A percentile compares a stretch with the other conserved stretches of the same genome.
Conservation (phyloP, 2,797 vertebrate genomes). For the Bovichtus diacanthus region DNA sequence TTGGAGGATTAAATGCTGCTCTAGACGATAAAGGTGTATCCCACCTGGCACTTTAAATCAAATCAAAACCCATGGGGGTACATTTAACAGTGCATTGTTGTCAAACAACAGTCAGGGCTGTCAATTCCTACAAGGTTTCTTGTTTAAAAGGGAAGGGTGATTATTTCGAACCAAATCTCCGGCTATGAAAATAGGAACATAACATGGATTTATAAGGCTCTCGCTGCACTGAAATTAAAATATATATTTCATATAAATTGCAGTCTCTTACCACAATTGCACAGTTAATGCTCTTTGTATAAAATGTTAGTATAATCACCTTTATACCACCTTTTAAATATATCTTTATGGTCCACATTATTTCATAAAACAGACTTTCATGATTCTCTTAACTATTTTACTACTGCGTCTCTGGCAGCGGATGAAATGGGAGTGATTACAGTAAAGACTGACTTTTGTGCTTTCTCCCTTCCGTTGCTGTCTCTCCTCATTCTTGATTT, state of each 20-base stretch:
- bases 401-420: constrained; percentile 52
- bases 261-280: constrained; percentile 24
- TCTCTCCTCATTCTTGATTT: constrained; percentile 52
- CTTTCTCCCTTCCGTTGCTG: constrained; percentile 46
- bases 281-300: constrained; percentile 25
- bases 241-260: constrained; percentile 27
- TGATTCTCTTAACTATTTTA: constrained; percentile 55
- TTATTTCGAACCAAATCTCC: constrained; percentile 21
- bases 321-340: constrained; percentile 21
- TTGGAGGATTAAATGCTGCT: constrained; percentile 52
- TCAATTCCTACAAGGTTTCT: constrained; percentile 30
- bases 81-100: constrained; percentile 42
- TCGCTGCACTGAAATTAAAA: constrained; percentile 22
- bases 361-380: constrained; percentile 54
- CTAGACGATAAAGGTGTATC: constrained; percentile 44
- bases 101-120: constrained; percentile 31
- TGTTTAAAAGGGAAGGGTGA: constrained; percentile 29
- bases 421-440: constrained; percentile 62
- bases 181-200: constrained; percentile 18
- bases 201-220: constrained; percentile 4
- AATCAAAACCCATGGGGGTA: constrained; percentile 42
- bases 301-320: constrained; percentile 38
- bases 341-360: constrained; percentile 26
- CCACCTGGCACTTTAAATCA: constrained; percentile 47
- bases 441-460: constrained; percentile 65